Percentiles rank a stretch among this genome's conserved stretches.
Conservation (phyloP, 1,140 invertebrate genomes). For the Laupala kohalensis region DNA sequence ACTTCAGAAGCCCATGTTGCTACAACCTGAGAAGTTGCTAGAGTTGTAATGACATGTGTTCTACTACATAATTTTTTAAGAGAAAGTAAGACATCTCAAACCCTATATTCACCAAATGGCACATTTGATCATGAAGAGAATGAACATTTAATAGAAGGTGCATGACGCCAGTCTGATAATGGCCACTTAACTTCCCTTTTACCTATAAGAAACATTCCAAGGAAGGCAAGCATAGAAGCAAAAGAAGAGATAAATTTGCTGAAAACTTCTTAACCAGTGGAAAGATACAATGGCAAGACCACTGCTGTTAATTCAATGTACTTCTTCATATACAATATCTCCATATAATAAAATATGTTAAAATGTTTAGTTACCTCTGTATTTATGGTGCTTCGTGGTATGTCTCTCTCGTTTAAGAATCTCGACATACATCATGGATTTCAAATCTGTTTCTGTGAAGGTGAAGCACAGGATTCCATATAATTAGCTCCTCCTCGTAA, state of each 20-base stretch:
- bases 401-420: too few relatives aligned
- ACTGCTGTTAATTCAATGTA: too few relatives aligned
- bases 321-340: too few relatives aligned
- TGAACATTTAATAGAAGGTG: conserved; percentile 16
- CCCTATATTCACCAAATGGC: conserved; percentile 19
- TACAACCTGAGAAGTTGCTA: too few relatives aligned
- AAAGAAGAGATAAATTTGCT: conserved; percentile 13
- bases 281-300: neutral
- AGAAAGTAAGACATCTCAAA: too few relatives aligned
- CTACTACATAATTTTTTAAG: too few relatives aligned
- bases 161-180: conserved; percentile 16
- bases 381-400: too few relatives aligned
- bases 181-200: conserved; percentile 1
- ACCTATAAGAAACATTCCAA: conserved; percentile 3
- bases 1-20: too few relatives aligned
- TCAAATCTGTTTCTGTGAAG: neutral
- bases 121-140: conserved; percentile 18
- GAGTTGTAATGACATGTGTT: too few relatives aligned
- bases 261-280: conserved; percentile 8
- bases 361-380: too few relatives aligned
- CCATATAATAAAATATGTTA: too few relatives aligned
- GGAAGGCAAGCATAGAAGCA: neutral
- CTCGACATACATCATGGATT: neutral
- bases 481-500: neutral
- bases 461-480: neutral